Conservation (phyloP, 2,888 invertebrate genomes). For the Steinernema carpocapsae region DNA sequence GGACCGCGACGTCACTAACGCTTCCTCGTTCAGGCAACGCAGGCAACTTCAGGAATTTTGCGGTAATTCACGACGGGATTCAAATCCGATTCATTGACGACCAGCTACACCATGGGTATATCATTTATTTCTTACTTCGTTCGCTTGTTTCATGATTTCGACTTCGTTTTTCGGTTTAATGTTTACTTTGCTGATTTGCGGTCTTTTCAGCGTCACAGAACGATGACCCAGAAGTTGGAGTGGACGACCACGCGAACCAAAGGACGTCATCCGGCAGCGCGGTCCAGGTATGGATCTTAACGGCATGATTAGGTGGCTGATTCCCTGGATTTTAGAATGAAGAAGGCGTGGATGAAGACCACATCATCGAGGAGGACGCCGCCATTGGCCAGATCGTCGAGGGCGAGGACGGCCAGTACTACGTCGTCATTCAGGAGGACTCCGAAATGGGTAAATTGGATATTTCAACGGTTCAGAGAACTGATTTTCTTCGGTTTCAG, state of each 20-base stretch:
- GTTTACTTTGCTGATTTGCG: too few species aligned
- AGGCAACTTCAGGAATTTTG: constrained; percentile 16
- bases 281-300: background rate
- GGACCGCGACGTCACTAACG: too few species aligned
- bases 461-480: too few species aligned
- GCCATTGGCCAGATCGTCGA: constrained; percentile 46
- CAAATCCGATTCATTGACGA: constrained; percentile 6
- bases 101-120: constrained; percentile 13
- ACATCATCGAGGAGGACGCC: constrained; percentile 44
- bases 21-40: constrained; percentile 1
- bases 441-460: background rate
- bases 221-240: constrained; percentile 12
- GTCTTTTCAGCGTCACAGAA: background rate
- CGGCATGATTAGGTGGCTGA: background rate
- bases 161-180: background rate
- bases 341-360: background rate
- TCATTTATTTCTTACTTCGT: background rate
- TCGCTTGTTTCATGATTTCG: background rate
- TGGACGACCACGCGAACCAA: background rate
- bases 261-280: background rate
- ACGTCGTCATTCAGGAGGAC: constrained; percentile 45
- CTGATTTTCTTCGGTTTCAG: constrained; percentile 37
- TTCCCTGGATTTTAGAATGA: background rate
- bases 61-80: constrained; percentile 17
- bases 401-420: constrained; percentile 52